These are phyloP conservation scores for Brachyhypopomus occidentalis DNA, from an alignment of 2,113 vertebrate species.

Conservation along the genomic window DNA sequence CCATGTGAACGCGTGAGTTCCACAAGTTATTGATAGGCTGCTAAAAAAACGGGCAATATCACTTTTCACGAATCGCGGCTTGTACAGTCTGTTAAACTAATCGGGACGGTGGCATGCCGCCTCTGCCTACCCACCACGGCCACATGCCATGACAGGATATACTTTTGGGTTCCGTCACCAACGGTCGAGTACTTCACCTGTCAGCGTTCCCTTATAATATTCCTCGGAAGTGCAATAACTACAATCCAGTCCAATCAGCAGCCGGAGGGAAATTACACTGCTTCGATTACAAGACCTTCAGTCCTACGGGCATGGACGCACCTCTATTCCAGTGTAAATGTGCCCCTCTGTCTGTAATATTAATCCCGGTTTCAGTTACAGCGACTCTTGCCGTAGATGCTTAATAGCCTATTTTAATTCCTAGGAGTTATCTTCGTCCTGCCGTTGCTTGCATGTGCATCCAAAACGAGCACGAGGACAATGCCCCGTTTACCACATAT, in stretches of 20 bases:
- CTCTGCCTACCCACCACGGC: background rate
- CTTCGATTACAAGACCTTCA: background rate
- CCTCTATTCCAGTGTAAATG: background rate
- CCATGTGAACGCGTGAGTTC: constrained; percentile 61
- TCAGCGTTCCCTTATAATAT: background rate
- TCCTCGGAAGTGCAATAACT: background rate
- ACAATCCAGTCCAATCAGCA: too few relatives aligned
- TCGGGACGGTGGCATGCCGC: background rate
- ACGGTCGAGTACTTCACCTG: background rate
- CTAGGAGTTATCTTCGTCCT: constrained; percentile 11
- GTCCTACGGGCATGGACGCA: background rate
- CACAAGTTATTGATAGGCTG: too few relatives aligned
- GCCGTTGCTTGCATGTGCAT: background rate
- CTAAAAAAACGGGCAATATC: background rate
- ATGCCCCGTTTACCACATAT: too few relatives aligned
- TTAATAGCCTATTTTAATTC: background rate
- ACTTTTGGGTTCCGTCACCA: background rate
- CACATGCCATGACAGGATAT: too few relatives aligned
- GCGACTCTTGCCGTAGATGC: constrained; percentile 5
- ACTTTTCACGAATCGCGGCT: background rate
- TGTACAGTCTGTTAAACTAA: background rate
- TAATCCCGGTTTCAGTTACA: constrained; percentile 49
- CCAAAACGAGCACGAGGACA: too few relatives aligned
- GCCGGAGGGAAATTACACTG: background rate
- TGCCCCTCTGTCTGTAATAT: constrained; percentile 40